Evolutionary conservation across 2,113 vertebrate species (phyloP).

Genomic region (Atlantisia rogersi): DNA sequence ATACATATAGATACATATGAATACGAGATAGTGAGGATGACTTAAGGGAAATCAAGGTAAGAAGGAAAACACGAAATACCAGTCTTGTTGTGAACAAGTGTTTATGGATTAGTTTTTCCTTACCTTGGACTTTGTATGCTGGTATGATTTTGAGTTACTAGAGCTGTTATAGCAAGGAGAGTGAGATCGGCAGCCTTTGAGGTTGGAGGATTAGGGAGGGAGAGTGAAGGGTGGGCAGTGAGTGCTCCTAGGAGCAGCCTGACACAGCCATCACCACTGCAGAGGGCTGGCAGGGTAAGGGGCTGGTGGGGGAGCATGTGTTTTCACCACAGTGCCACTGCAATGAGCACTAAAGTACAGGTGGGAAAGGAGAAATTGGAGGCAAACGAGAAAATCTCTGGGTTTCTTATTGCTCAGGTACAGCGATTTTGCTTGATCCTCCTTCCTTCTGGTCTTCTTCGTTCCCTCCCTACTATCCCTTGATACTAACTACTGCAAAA

Average conservation of each 20-base stretch:
- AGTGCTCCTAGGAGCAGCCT: not conserved
- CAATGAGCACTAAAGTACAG: rapidly evolving
- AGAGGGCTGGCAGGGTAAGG: not conserved
- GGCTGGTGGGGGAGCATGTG: rapidly evolving
- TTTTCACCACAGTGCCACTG: not conserved
- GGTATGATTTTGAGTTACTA: not conserved
- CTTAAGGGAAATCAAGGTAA: not conserved
- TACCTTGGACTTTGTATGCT: not conserved
- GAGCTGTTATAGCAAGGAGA: not conserved
- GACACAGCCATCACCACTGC: rapidly evolving
- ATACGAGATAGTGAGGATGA: not conserved
- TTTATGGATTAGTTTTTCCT: not conserved
- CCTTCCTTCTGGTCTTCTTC: not conserved
- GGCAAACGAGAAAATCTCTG: not conserved
- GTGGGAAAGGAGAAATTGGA: not conserved
- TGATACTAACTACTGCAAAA: not conserved
- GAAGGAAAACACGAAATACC: not conserved
- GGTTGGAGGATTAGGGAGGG: not conserved
- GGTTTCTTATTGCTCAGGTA: not conserved
- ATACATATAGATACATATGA: not conserved
- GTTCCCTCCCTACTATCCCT: not conserved
- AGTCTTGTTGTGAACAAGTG: not conserved
- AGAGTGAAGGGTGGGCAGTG: not conserved
- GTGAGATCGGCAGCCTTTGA: not conserved
- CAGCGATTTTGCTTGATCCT: not conserved